phyloP scores from a whole-genome alignment of 2,797 vertebrate genomes.

The Clarias fuscus region DNA sequence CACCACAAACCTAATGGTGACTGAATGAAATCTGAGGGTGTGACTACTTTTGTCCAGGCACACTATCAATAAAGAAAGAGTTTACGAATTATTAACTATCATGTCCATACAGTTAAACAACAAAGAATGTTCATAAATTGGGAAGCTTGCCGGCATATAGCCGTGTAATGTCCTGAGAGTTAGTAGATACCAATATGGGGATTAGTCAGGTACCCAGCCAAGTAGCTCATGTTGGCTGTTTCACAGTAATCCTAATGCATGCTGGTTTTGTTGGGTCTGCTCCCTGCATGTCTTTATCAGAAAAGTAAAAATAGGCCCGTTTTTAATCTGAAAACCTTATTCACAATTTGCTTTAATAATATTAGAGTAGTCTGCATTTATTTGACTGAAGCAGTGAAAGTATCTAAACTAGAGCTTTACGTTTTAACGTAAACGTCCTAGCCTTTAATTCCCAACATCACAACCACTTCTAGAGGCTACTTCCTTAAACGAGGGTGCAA shows the following conservation, averaged over 20 bases:
- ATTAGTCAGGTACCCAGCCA: not conserved
- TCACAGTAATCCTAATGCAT: not conserved
- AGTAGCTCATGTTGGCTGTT: not conserved
- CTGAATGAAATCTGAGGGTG: no score
- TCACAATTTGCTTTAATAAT: not conserved
- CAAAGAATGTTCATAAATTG: not conserved
- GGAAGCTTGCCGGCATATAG: not conserved
- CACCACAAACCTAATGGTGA: no score
- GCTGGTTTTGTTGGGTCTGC: not conserved
- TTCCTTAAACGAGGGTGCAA: no score
- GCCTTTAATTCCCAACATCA: no score
- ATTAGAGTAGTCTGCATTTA: not conserved
- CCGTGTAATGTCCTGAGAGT: not conserved
- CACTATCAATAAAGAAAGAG: not conserved
- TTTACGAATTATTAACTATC: not conserved
- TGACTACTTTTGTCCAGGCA: no score
- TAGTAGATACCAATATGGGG: not conserved
- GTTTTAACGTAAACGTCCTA: no score
- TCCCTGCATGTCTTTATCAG: not conserved
- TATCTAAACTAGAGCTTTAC: not conserved
- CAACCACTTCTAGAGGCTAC: no score
- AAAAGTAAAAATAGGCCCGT: not conserved
- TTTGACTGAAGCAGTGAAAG: not conserved
- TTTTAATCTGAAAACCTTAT: not conserved
- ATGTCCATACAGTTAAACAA: not conserved